phyloP scores from a whole-genome alignment of 1,140 invertebrate genomes.

The Grapholita molesta region DNA sequence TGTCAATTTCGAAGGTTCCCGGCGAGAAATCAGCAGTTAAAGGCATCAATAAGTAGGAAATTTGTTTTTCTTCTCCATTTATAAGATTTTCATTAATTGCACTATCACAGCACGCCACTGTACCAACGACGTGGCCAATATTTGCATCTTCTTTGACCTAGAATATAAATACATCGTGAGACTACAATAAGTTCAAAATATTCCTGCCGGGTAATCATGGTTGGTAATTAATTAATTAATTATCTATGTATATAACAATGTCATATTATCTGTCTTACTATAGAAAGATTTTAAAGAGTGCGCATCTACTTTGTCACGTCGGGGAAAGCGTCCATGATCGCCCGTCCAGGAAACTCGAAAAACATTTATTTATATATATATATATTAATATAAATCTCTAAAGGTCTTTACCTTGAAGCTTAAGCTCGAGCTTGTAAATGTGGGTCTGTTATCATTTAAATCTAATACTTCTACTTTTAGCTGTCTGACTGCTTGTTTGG shows the following conservation, averaged over 20 bases:
- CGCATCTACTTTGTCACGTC: no score
- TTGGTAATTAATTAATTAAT: no score
- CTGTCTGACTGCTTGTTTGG: slow-evolving; percentile 87
- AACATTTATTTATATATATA: no score
- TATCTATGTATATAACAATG: no score
- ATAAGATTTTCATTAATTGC: slow-evolving; percentile 78
- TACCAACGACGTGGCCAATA: slow-evolving; percentile 88
- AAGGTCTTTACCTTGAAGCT: slow-evolving; percentile 86
- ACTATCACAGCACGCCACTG: slow-evolving; percentile 86
- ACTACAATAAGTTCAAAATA: background rate
- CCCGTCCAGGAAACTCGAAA: no score
- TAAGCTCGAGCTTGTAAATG: slow-evolving; percentile 93
- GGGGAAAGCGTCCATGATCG: no score
- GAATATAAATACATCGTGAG: slow-evolving; percentile 32
- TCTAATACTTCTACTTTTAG: slow-evolving; percentile 93
- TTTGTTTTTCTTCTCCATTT: slow-evolving; percentile 81
- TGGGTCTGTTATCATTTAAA: slow-evolving; percentile 94
- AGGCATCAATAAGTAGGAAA: slow-evolving; percentile 89
- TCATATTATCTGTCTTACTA: no score
- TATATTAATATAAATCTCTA: background rate
- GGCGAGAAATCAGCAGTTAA: slow-evolving; percentile 82
- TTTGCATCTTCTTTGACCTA: slow-evolving; percentile 88
- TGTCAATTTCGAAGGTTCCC: slow-evolving; percentile 92
- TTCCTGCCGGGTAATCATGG: no score
- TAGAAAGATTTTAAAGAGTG: no score